phyloP scores from a whole-genome alignment of 2,113 vertebrate species.

The Pangasianodon hypophthalmus region DNA sequence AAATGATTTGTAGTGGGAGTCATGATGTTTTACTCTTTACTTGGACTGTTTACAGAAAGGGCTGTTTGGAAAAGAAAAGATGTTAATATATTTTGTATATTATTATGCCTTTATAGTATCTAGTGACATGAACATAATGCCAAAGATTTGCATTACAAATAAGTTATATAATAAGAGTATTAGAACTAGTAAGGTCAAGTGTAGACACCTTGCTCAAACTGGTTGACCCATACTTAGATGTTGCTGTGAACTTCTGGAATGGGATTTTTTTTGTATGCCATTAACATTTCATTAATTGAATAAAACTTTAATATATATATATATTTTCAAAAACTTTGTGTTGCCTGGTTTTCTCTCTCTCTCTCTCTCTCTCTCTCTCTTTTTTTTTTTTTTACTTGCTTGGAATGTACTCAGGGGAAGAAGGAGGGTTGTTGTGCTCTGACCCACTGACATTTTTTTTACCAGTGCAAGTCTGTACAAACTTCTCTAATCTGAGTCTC shows the following conservation, averaged over 20 bases:
- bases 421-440: neutral
- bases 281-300: constrained; percentile 77
- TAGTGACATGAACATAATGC: constrained; percentile 67
- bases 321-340: constrained; percentile 55
- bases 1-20: constrained; percentile 59
- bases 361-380: constrained; percentile 31
- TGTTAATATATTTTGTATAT: constrained; percentile 78
- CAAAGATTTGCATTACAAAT: constrained; percentile 75
- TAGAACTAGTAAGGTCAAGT: constrained; percentile 60
- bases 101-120: constrained; percentile 64
- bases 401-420: constrained; percentile 14
- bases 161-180: constrained; percentile 70
- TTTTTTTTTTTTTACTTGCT: neutral
- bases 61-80: constrained; percentile 72
- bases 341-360: constrained; percentile 14
- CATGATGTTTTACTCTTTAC: constrained; percentile 50
- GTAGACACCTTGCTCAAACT: constrained; percentile 64
- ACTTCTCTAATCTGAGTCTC: constrained; percentile 42
- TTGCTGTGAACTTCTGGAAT: constrained; percentile 77
- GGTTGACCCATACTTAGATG: constrained; percentile 67
- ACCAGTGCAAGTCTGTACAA: constrained; percentile 54
- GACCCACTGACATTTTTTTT: neutral
- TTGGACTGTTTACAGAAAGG: constrained; percentile 76
- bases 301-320: constrained; percentile 76
- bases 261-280: constrained; percentile 70